Evolutionary conservation across 2,888 invertebrate species (phyloP), one percentile per base, ranked within the genome.

Genomic region (Athalia rosae): DNA sequence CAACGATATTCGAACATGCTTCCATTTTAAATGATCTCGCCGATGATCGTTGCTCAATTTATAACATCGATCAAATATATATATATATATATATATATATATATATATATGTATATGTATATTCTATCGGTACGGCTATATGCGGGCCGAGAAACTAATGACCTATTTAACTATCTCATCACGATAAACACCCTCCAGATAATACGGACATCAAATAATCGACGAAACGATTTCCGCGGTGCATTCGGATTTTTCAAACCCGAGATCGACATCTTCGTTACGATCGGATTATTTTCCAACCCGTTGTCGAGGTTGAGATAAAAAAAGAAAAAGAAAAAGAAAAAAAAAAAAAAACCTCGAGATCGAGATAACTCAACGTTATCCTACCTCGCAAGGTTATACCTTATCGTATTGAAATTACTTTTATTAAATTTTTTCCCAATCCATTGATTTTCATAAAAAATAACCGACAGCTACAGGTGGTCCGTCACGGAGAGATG

Each of bases 11-110:
- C 77, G 74, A 79, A 77, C 80, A 73, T 77, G 79, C 80, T 82
- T 80, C 79, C 79, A 81, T 82, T 82, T 28, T 79, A 80, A 82
- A 82, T 78, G 81, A 78, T 80, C 61, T 62, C 58, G 62, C 61
- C 66, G 76, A 78, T 76, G 71, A 77, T 69, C 77, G 71, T 71
- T 77, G 48, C 62, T 77, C 77, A n/a, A 11, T 28, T 47, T 76
- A 74, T 63, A 76, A 69, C 58, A 82, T 82, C 82, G 79, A 82
- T 82, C 82, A 82, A 69, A 59, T 77, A 66, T 61, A 67, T 73
- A 76, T 78, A n/a, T n/a, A n/a, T n/a, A n/a, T n/a, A n/a, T n/a
- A n/a, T n/a, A n/a, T n/a, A n/a, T n/a, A n/a, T n/a, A n/a, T n/a
- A n/a, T n/a, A n/a, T n/a, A n/a, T n/a, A n/a, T n/a, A n/a, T n/a